Percentiles rank a stretch among this genome's conserved stretches.
These are phyloP conservation scores for Ictalurus punctatus DNA, from an alignment of 2,113 vertebrate genomes.

Conservation along the genomic window DNA sequence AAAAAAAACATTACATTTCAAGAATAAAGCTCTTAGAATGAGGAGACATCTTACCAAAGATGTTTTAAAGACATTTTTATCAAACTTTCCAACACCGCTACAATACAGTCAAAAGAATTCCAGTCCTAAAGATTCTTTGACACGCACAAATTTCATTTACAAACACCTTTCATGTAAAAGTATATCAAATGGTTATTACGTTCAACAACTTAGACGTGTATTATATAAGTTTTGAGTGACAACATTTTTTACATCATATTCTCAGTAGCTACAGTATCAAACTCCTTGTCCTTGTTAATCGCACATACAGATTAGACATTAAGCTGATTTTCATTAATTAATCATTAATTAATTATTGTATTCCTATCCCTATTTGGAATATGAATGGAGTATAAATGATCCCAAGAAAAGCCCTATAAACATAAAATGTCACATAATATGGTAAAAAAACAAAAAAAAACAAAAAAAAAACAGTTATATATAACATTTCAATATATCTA, in stretches of 20 bases:
- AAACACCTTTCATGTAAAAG: neutral
- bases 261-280: neutral
- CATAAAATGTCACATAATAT: neutral
- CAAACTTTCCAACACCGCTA: neutral
- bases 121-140: neutral
- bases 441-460: no score
- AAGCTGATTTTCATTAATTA: neutral
- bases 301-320: neutral
- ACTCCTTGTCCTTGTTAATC: neutral
- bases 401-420: no score
- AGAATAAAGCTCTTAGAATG: neutral
- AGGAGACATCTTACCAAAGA: neutral
- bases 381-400: neutral
- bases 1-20: neutral
- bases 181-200: neutral
- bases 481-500: neutral
- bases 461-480: no score
- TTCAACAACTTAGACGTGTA: neutral
- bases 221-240: neutral
- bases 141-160: neutral
- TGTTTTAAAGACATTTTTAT: neutral
- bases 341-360: neutral
- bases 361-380: neutral
- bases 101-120: neutral
- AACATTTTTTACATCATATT: neutral